Evolutionary conservation across 1,140 invertebrate genomes (phyloP).

Genomic region (Belonocnema kinseyi): DNA sequence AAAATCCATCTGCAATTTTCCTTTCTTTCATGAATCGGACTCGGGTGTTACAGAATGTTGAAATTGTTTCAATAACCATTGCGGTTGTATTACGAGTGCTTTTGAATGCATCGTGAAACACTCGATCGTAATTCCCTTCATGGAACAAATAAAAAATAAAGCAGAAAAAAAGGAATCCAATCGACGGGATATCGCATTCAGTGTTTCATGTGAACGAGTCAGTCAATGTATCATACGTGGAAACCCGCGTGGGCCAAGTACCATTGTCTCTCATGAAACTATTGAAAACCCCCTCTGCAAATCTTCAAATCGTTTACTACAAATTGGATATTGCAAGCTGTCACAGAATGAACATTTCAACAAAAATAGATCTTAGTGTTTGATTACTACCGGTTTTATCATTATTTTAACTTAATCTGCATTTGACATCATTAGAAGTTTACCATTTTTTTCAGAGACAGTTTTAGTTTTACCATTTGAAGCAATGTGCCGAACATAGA

Average conservation of each 20-base stretch:
- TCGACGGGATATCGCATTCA: slow-evolving; percentile 42
- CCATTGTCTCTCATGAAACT: not conserved
- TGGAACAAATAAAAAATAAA: slow-evolving; percentile 30
- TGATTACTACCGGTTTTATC: too few relatives aligned
- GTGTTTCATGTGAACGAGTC: slow-evolving; percentile 46
- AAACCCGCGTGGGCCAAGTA: not conserved
- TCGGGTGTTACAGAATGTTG: not conserved
- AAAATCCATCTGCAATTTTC: not conserved
- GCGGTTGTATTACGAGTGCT: not conserved
- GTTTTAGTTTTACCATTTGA: too few relatives aligned
- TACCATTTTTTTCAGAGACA: too few relatives aligned
- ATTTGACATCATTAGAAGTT: too few relatives aligned
- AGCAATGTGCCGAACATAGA: too few relatives aligned
- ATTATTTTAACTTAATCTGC: too few relatives aligned
- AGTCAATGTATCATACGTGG: slow-evolving; percentile 35
- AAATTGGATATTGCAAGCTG: too few relatives aligned
- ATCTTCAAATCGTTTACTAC: not conserved
- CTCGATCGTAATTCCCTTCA: slow-evolving; percentile 52
- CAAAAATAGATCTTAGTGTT: too few relatives aligned
- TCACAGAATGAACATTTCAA: too few relatives aligned
- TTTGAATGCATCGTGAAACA: slow-evolving; percentile 53
- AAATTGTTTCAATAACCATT: not conserved
- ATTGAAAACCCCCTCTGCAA: not conserved
- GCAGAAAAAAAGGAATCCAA: slow-evolving; percentile 42
- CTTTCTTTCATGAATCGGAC: not conserved